A percentile compares a stretch with the other conserved stretches of the same genome.
These are phyloP conservation scores for Archaeoteleia sp. DNA, from an alignment of 2,888 invertebrate genomes.

Conservation along the genomic window DNA sequence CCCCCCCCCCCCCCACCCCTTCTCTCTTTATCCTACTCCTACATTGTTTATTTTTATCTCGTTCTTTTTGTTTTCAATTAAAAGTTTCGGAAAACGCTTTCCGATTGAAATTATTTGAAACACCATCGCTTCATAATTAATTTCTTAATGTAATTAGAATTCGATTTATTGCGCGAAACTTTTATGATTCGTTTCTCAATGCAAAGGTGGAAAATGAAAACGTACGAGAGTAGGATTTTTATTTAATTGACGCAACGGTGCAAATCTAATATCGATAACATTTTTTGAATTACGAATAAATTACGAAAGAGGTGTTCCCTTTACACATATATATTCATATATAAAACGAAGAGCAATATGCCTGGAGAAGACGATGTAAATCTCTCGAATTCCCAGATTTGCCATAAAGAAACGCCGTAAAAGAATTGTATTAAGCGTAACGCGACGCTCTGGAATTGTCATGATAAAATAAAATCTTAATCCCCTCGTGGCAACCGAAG, in stretches of 20 bases:
- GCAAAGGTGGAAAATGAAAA: too few relatives aligned
- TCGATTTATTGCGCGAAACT: conserved; percentile 4
- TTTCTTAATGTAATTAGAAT: conserved; percentile 8
- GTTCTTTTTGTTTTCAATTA: conserved; percentile 8
- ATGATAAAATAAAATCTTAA: conserved; percentile 70
- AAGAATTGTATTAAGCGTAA: conserved; percentile 65
- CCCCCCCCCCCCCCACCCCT: conserved; percentile 37
- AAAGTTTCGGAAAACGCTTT: not conserved
- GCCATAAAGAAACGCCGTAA: conserved; percentile 61
- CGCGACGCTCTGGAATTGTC: conserved; percentile 60
- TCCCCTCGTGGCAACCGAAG: conserved; percentile 60
- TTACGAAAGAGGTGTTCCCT: conserved; percentile 23
- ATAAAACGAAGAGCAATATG: conserved; percentile 48
- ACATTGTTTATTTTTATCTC: too few relatives aligned
- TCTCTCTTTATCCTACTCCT: conserved; percentile 11
- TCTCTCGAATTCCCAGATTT: conserved; percentile 58
- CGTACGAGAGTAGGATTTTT: too few relatives aligned
- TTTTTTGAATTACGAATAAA: conserved; percentile 42
- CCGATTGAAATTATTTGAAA: conserved; percentile 8
- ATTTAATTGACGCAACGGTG: too few relatives aligned
- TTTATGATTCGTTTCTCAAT: not conserved
- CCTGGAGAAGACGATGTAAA: conserved; percentile 54
- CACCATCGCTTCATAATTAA: conserved; percentile 7
- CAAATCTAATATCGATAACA: too few relatives aligned
- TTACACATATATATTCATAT: conserved; percentile 13